Percentiles rank a stretch among this genome's conserved stretches.
Conservation (phyloP, 2,113 vertebrate species). For the Dipodomys merriami region DNA sequence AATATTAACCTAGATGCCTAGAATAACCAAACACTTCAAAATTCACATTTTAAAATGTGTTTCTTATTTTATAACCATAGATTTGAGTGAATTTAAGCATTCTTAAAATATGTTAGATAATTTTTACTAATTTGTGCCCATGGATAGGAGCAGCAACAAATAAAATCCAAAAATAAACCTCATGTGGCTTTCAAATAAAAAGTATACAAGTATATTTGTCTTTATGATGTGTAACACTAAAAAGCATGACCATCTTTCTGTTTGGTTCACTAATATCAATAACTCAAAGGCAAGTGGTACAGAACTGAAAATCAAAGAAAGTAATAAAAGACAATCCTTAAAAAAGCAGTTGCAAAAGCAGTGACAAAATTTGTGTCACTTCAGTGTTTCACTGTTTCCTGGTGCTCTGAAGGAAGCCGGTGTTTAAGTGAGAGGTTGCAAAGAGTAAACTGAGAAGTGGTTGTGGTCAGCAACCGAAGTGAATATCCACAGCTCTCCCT, state of each 20-base stretch:
- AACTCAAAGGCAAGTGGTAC: background rate
- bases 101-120: background rate
- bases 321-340: too few species aligned
- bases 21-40: background rate
- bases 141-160: background rate
- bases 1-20: background rate
- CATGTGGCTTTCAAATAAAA: slow-evolving; percentile 15
- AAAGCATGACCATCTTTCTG: background rate
- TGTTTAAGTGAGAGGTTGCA: background rate
- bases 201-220: too few species aligned
- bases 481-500: background rate
- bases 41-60: background rate
- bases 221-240: slow-evolving; percentile 30
- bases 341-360: background rate
- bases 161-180: background rate
- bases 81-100: background rate
- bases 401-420: background rate
- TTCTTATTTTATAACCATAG: slow-evolving; percentile 27
- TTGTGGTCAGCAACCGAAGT: background rate
- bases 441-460: background rate
- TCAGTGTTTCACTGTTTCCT: background rate
- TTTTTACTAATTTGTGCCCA: background rate
- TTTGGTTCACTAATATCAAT: background rate
- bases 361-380: background rate
- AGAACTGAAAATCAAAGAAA: background rate